Conservation (phyloP, 2,113 vertebrate genomes). For the Caloenas nicobarica region DNA sequence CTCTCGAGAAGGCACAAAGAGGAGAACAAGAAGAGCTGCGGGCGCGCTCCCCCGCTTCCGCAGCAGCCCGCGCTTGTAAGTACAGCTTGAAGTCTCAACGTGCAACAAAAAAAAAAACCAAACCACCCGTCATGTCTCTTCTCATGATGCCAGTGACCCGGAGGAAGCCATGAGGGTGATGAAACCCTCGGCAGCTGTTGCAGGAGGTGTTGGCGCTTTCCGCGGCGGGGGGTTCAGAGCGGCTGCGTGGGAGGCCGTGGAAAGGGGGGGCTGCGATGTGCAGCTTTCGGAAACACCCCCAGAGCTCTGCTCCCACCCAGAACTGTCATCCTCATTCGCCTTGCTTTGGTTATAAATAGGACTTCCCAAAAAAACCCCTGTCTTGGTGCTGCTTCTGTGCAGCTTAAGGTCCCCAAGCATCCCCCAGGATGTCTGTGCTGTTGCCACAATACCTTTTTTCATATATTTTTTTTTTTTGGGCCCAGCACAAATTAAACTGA, state of each 20-base stretch:
- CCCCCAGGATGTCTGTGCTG: rapidly evolving
- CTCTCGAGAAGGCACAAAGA: not conserved
- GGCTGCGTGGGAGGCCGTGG: slow-evolving; percentile 39
- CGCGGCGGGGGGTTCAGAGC: not conserved
- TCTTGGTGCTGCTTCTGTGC: not conserved
- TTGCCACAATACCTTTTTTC: not conserved
- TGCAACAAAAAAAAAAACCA: not conserved
- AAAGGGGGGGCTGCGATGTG: not conserved
- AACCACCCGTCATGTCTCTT: not conserved
- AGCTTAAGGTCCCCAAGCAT: not conserved
- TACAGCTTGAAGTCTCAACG: not conserved
- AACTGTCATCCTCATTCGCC: not conserved
- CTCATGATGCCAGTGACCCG: not conserved
- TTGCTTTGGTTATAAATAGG: rapidly evolving
- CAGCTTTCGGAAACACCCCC: not conserved
- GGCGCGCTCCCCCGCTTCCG: rapidly evolving
- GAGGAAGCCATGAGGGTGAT: slow-evolving; percentile 17
- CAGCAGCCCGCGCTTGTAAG: not conserved
- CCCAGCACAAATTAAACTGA: not conserved
- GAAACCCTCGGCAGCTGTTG: not conserved
- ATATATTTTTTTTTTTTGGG: not conserved
- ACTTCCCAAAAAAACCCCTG: rapidly evolving
- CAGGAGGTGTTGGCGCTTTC: not conserved
- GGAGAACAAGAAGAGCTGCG: not conserved
- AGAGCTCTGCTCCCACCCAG: not conserved